A percentile compares a stretch with the other conserved stretches of the same genome.
phyloP scores from a whole-genome alignment of 37 sponge, comb jelly and placozoan genomes.

The Agelas oroides region DNA sequence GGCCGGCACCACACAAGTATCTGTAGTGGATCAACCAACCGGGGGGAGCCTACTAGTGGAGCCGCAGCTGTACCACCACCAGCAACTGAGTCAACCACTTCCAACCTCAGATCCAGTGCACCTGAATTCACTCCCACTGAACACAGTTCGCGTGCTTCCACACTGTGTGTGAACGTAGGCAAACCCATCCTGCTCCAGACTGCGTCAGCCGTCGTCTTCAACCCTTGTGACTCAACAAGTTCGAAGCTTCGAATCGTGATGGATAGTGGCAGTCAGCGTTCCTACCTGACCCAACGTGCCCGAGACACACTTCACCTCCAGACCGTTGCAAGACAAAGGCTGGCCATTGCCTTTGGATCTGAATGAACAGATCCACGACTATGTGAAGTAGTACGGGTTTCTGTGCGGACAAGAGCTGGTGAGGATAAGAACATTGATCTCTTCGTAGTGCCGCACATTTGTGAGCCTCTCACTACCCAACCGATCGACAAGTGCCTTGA shows the following conservation, averaged over 20 bases:
- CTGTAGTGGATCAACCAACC: background rate
- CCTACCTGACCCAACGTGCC: constrained; percentile 40
- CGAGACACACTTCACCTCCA: constrained; percentile 10
- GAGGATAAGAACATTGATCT: background rate
- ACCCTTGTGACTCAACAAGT: constrained; percentile 28
- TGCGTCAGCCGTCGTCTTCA: background rate
- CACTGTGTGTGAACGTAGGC: background rate
- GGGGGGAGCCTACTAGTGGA: background rate
- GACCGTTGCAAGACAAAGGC: constrained; percentile 4
- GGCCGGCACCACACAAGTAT: constrained; percentile 45
- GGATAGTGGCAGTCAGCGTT: constrained; percentile 50
- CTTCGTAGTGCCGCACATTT: constrained; percentile 33
- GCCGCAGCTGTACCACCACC: background rate
- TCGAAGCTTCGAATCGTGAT: constrained; percentile 20
- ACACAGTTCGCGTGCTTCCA: no score
- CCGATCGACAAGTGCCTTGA: constrained; percentile 12
- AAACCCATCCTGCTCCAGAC: background rate
- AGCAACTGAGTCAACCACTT: constrained; percentile 8
- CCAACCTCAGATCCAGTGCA: constrained; percentile 31
- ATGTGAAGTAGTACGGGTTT: constrained; percentile 35
- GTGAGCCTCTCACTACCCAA: constrained; percentile 21
- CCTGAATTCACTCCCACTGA: constrained; percentile 31
- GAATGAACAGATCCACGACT: constrained; percentile 22
- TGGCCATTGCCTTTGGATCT: constrained; percentile 47
- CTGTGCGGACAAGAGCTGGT: constrained; percentile 10